Base-by-base conservation (phyloP, 2,888 invertebrate species). In the Drosophila fulvimacula region DNA sequence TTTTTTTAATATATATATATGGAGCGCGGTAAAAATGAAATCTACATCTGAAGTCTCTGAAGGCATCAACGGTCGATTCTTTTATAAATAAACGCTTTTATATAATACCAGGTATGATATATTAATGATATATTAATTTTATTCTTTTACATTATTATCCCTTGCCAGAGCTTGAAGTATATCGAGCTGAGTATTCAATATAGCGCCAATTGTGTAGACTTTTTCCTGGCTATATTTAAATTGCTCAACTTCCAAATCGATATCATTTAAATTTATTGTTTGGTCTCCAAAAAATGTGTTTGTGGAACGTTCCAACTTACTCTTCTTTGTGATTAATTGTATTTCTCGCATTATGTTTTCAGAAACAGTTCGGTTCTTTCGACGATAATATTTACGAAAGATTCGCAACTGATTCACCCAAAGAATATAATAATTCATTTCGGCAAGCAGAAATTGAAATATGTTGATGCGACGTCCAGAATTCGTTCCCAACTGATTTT, bases 401-500 rank as follows among this genome's bases (percentile, higher is more conserved):
- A 67, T 27, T 0, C 59, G 65, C 19, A 73, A 53, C 9, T 46
- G 52, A 13, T 36, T 52, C 3, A 73, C 15, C n/a, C 27, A 48
- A 4, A 53, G n/a, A 7, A 82, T 60, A 44, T 60, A 30, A 3
- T 11, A 15, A 0, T 48, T 17, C 19, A 63, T 76, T 17, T 91
- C 91, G 9, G 76, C 71, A 1, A 57, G 42, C 10, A 91, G 30
- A 71, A 91, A 92, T 34, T 89, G 56, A 24, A 81, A 79, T 66
- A 92, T 91, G 13, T 79, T 82, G 15, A 90, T 81, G 2, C 58
- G 32, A 1, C 17, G 64, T 1, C 58, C 55, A 21, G 32, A 5
- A 6, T 13, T 7, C 0, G 51, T 24, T 30, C 78, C 76, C 5
- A 79, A 69, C 3, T 77, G 69, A 1, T 61, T 59, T 49, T 89